Evolutionary conservation across 2,888 invertebrate genomes (phyloP).

Genomic region (Colostygia pectinataria): DNA sequence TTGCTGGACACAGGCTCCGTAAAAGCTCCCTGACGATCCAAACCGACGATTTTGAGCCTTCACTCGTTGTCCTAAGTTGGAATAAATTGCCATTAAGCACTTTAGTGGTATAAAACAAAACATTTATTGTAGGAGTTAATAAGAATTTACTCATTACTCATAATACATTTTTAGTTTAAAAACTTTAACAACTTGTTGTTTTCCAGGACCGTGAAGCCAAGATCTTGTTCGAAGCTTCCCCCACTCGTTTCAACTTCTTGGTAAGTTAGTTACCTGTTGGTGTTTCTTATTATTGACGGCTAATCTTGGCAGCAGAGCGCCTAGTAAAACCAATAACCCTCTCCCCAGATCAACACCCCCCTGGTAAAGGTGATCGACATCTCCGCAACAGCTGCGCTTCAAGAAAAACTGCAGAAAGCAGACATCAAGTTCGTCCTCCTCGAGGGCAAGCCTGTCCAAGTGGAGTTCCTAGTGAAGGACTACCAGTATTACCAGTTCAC

Average conservation of each 20-base stretch:
- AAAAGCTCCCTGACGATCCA: no score
- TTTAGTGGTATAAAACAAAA: no score
- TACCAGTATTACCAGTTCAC: constrained; percentile 82
- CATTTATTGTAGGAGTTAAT: no score
- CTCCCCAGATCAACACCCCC: constrained; percentile 63
- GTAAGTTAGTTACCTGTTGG: no score
- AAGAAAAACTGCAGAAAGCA: constrained; percentile 77
- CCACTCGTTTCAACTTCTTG: constrained; percentile 59
- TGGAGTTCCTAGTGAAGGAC: constrained; percentile 79
- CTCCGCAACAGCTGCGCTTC: constrained; percentile 70
- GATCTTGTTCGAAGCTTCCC: constrained; percentile 61
- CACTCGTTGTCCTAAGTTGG: no score
- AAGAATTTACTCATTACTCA: no score
- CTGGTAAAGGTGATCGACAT: constrained; percentile 80
- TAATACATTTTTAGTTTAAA: no score
- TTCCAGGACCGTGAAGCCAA: constrained; percentile 68
- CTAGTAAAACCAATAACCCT: not conserved
- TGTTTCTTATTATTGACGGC: no score
- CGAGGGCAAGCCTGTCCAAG: constrained; percentile 74
- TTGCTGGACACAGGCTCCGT: no score
- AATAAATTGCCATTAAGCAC: no score
- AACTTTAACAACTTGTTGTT: constrained; percentile 5
- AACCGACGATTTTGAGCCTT: no score
- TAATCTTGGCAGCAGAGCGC: no score
- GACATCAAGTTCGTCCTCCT: constrained; percentile 76